Conservation (phyloP, 2,888 invertebrate genomes). For the Parapristionchus giblindavisi region DNA sequence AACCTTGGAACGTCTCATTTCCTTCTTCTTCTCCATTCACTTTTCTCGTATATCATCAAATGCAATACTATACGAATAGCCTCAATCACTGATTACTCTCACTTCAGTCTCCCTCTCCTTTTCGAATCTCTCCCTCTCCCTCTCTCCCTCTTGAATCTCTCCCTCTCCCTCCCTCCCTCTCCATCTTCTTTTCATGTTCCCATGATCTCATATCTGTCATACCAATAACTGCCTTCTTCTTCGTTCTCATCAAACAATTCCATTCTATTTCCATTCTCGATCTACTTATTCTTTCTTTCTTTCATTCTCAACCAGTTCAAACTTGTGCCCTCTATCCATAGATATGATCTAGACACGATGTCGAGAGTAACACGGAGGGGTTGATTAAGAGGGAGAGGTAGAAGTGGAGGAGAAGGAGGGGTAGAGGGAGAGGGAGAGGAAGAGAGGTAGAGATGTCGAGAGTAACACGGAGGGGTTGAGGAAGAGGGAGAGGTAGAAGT, state of each 20-base stretch:
- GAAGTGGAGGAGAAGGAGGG: not conserved
- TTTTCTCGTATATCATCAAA: conserved; percentile 9
- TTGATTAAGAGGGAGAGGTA: not conserved
- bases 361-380: too few species aligned
- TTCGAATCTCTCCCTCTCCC: not conserved
- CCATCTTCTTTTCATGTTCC: conserved; percentile 16
- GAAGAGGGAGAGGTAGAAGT: not conserved
- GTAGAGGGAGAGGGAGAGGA: conserved; percentile 2
- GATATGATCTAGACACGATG: too few species aligned
- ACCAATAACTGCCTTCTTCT: not conserved
- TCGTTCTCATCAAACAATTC: too few species aligned
- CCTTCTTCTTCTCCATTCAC: conserved; percentile 4
- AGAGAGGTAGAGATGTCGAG: not conserved
- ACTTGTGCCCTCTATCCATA: not conserved
- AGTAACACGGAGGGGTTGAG: not conserved
- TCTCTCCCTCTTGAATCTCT: not conserved
- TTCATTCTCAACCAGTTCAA: not conserved
- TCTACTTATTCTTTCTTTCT: not conserved
- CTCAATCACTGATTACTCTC: conserved; percentile 6
- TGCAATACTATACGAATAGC: not conserved
- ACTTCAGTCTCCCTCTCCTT: not conserved
- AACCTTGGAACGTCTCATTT: conserved; percentile 28
- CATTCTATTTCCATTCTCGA: conserved; percentile 26
- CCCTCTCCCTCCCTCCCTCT: conserved; percentile 6
- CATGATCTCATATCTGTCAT: not conserved